A percentile compares a stretch with the other conserved stretches of the same genome.
Evolutionary conservation across 2,888 invertebrate genomes (phyloP).

Genomic region (Argyra leucocephala): DNA sequence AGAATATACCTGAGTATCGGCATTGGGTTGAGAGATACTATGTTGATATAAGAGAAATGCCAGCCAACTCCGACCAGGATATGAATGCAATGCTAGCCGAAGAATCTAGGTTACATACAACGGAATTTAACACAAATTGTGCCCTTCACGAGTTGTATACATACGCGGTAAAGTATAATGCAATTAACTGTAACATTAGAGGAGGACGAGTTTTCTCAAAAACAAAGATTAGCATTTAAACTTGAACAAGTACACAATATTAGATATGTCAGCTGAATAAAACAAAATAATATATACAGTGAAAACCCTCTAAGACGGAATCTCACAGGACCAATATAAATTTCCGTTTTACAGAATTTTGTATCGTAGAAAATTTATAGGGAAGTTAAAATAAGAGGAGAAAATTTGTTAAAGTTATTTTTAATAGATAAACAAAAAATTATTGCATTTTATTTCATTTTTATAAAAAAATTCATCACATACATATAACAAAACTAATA

Average conservation of each 20-base stretch:
- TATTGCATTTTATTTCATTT: no score
- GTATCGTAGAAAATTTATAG: no score
- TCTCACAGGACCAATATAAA: no score
- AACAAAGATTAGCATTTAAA: conserved; percentile 90
- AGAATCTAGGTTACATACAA: conserved; percentile 88
- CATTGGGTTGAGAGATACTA: conserved; percentile 98
- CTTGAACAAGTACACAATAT: conserved; percentile 92
- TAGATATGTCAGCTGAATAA: conserved; percentile 77
- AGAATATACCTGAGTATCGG: conserved; percentile 98
- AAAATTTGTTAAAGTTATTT: no score
- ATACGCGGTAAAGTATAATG: conserved; percentile 93
- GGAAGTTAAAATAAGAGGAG: no score
- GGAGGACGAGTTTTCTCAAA: conserved; percentile 96
- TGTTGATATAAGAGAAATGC: conserved; percentile 89
- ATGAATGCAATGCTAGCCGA: conserved; percentile 99
- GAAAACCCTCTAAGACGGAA: no score
- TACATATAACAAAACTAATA: no score
- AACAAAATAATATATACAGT: no score
- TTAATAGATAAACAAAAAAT: no score
- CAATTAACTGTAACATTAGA: conserved; percentile 91
- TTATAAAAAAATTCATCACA: no score
- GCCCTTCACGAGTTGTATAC: conserved; percentile 92
- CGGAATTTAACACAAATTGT: conserved; percentile 96
- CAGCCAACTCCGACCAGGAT: conserved; percentile 97
- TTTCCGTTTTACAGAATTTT: no score